phyloP scores from a whole-genome alignment of 1,140 invertebrate genomes.

The Euwallacea similis region DNA sequence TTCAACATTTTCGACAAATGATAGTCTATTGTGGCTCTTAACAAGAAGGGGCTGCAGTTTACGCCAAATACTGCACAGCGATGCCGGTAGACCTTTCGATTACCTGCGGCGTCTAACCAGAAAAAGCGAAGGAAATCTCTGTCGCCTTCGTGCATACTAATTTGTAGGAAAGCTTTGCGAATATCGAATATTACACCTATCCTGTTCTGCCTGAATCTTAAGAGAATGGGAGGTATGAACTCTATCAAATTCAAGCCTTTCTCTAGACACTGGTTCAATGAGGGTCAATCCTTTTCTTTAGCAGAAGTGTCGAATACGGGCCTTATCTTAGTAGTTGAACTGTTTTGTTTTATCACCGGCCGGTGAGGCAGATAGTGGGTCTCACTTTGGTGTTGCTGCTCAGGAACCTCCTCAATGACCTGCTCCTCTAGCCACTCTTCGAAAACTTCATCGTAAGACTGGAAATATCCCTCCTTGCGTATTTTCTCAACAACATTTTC shows the following conservation, averaged over 20 bases:
- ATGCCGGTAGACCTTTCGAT: conserved; percentile 30
- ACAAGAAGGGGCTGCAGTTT: conserved; percentile 49
- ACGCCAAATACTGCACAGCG: conserved; percentile 48
- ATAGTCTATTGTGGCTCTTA: conserved; percentile 45
- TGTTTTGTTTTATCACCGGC: conserved; percentile 22
- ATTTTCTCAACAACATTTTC: not conserved
- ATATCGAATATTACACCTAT: conserved; percentile 54
- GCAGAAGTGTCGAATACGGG: conserved; percentile 33
- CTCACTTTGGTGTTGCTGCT: not conserved
- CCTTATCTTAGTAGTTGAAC: conserved; percentile 29
- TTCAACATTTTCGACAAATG: conserved; percentile 8
- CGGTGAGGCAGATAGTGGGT: conserved; percentile 41
- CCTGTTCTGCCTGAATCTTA: conserved; percentile 50
- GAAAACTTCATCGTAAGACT: conserved; percentile 25
- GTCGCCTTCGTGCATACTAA: conserved; percentile 45
- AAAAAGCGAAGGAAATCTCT: conserved; percentile 50
- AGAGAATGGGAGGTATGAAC: conserved; percentile 49
- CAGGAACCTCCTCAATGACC: conserved; percentile 39
- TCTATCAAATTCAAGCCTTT: conserved; percentile 53
- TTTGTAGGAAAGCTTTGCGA: conserved; percentile 53
- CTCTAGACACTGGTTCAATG: conserved; percentile 43
- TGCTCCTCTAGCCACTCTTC: conserved; percentile 36
- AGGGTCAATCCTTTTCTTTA: conserved; percentile 21
- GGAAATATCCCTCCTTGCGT: conserved; percentile 3
- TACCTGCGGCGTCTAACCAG: conserved; percentile 41